phyloP scores from a whole-genome alignment of 1,140 invertebrate genomes.

The Popillia japonica region DNA sequence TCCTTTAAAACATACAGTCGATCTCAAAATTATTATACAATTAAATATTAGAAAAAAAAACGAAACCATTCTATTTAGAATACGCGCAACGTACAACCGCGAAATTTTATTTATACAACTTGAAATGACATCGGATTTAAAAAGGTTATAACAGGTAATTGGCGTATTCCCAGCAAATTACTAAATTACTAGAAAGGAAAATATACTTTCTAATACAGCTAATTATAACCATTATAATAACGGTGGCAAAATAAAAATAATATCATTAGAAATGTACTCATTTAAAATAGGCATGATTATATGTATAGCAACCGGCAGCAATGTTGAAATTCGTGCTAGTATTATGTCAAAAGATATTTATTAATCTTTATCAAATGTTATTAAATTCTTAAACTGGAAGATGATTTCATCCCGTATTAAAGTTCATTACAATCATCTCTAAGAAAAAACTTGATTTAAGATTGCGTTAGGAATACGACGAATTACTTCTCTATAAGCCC shows the following conservation, averaged over 20 bases:
- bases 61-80: no score
- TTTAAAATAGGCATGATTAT: no score
- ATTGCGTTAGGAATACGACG: neutral
- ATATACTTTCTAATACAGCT: constrained; percentile 7
- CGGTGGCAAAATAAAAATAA: no score
- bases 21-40: no score
- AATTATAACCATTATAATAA: neutral
- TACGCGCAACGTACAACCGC: no score
- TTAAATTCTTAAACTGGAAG: neutral
- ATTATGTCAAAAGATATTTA: neutral
- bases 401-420: neutral
- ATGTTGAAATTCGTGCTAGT: neutral
- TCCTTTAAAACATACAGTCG: no score
- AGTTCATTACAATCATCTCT: neutral
- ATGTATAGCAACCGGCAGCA: no score
- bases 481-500: neutral
- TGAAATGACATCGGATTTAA: no score
- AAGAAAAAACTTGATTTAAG: neutral
- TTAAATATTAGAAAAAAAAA: no score
- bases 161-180: neutral
- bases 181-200: neutral
- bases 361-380: neutral
- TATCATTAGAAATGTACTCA: no score
- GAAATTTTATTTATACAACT: no score
- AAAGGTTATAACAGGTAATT: no score